These are phyloP conservation scores for Oligia latruncula DNA, from an alignment of 2,888 invertebrate species.

Conservation along the genomic window DNA sequence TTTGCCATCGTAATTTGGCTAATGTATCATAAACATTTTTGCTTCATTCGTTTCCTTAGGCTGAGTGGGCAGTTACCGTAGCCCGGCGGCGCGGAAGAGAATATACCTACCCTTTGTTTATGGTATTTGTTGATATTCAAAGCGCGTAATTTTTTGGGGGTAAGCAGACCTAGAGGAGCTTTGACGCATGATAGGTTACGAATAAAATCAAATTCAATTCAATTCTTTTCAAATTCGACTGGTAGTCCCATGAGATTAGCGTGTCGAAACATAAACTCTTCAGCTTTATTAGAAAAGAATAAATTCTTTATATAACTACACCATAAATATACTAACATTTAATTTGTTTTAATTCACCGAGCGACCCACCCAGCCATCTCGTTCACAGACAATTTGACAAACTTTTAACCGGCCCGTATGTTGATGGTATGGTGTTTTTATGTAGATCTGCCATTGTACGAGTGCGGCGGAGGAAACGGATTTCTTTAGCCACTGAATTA, in stretches of 20 bases:
- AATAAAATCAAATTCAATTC: no score
- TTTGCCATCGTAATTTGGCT: slow-evolving; percentile 78
- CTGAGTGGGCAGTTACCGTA: slow-evolving; percentile 72
- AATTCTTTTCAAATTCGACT: no score
- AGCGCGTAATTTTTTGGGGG: slow-evolving; percentile 50
- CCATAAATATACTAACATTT: not conserved
- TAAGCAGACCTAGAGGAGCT: slow-evolving; percentile 26
- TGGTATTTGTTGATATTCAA: slow-evolving; percentile 62
- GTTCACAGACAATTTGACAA: slow-evolving; percentile 62
- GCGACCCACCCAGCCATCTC: slow-evolving; percentile 6
- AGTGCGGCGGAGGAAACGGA: slow-evolving; percentile 64
- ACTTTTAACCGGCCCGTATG: slow-evolving; percentile 59
- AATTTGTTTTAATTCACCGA: slow-evolving; percentile 23
- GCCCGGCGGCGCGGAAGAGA: slow-evolving; percentile 60
- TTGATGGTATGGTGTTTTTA: slow-evolving; percentile 69
- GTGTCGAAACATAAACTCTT: no score
- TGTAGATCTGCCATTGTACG: slow-evolving; percentile 75
- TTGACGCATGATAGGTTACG: slow-evolving; percentile 28
- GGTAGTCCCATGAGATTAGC: no score
- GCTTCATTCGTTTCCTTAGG: slow-evolving; percentile 74
- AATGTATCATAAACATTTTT: slow-evolving; percentile 81
- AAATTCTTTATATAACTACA: no score
- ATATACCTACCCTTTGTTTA: slow-evolving; percentile 64
- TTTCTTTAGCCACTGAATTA: slow-evolving; percentile 72
- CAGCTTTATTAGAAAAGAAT: no score